Evolutionary conservation across 92 coral and sea anemone species (phyloP).

Genomic region (Porites lobata): DNA sequence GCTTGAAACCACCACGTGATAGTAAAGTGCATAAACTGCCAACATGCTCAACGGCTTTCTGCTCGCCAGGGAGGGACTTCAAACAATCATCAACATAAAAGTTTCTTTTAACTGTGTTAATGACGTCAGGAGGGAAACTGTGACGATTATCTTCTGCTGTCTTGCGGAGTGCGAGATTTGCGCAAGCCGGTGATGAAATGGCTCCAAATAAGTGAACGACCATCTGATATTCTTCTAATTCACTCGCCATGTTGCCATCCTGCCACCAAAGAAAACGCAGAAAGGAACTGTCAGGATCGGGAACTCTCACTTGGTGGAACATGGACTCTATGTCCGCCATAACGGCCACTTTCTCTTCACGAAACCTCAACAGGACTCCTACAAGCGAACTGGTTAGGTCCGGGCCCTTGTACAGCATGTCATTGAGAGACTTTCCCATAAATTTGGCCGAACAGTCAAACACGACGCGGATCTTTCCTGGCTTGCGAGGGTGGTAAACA

Average conservation of each 20-base stretch:
- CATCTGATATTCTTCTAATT: slow-evolving; percentile 8
- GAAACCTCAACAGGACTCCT: slow-evolving; percentile 31
- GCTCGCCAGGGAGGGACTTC: background rate
- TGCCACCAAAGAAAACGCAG: too few relatives aligned
- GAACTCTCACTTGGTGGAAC: slow-evolving; percentile 41
- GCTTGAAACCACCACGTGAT: slow-evolving; percentile 25
- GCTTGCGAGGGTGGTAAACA: slow-evolving; percentile 22
- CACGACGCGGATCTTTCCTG: slow-evolving; percentile 23
- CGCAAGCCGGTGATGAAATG: too few relatives aligned
- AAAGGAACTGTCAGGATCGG: background rate
- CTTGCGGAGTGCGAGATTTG: background rate
- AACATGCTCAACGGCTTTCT: background rate
- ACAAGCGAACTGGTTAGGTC: slow-evolving; percentile 30
- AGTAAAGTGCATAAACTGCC: background rate
- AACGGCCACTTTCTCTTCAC: slow-evolving; percentile 29
- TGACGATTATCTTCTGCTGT: slow-evolving; percentile 20
- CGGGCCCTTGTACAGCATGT: slow-evolving; percentile 31
- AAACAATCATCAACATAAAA: slow-evolving; percentile 30
- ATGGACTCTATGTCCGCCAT: slow-evolving; percentile 41
- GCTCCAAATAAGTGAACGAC: background rate
- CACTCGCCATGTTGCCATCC: too few relatives aligned
- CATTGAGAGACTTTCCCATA: slow-evolving; percentile 33
- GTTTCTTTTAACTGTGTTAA: background rate
- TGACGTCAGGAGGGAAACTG: background rate
- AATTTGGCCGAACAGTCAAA: slow-evolving; percentile 34